Evolutionary conservation across 2,888 invertebrate species (phyloP), one percentile per base, ranked within the genome.

Genomic region (Scelioninae gen. 2): DNA sequence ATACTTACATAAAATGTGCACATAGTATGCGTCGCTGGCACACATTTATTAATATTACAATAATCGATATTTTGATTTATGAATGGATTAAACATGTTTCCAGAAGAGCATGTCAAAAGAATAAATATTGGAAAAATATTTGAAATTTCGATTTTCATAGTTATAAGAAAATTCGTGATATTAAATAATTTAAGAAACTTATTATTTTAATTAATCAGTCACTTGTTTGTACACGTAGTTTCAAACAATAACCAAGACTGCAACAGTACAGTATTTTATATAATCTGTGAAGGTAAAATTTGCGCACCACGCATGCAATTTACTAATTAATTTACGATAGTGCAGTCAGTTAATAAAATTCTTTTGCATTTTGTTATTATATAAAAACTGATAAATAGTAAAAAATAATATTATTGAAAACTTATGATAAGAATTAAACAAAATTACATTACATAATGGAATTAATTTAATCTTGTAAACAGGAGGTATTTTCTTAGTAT

Each of bases 1-100:
- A 9, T 28, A 68, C 68, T 68, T 43, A 67, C 67, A 28, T 15
- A 22, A 43, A 15, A 67, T 43, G 31, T 16, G 13, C 67, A 67
- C 16, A 67, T 22, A 9, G 67, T 67, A 15, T 67, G 67, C 6
- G 35, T 46, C 10, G 13, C 19, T 10, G 57, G 48, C 16, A 15
- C 41, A 58, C 57, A 67, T 13, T 35, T 19, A 33, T 60, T 60
- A 43, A 60, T 52, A 13, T 15, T 25, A 52, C 60, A 68, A 43
- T 68, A 68, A 45, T 68, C 31, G 10, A 7, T 43, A 9, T 10
- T 9, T 63, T 37, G 18, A 31, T 18, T 15, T 5, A 0, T 2
- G 50, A 13, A 3, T 39, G 39, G 28, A n/a, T 41, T 33, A 16
- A 50, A 19, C n/a, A 50, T 13, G 0, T 22, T 15, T 15, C n/a